Conservation (phyloP, 2,888 invertebrate genomes). For the Dicyrtomina minuta region DNA sequence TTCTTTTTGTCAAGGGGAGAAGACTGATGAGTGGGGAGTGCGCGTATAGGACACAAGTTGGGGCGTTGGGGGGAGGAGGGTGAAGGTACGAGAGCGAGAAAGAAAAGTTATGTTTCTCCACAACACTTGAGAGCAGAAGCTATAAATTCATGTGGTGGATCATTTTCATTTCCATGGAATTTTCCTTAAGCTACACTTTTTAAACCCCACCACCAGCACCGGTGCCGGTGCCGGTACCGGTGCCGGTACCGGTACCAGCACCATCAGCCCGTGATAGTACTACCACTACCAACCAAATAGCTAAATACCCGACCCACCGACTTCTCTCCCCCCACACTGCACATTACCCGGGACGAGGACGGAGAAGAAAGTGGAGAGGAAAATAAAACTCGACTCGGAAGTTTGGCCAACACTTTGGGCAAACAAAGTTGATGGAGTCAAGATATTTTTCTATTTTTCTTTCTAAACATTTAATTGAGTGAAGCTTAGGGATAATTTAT, state of each 20-base stretch:
- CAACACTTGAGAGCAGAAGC: neutral
- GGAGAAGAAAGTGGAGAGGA: neutral
- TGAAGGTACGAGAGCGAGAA: neutral
- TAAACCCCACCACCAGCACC: too few species aligned
- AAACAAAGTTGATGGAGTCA: neutral
- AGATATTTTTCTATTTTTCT: conserved; percentile 10
- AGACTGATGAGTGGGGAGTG: neutral
- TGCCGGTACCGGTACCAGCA: too few species aligned
- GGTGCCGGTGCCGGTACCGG: too few species aligned
- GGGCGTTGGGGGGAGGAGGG: neutral
- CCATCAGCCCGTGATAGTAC: too few species aligned
- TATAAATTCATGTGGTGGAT: conserved; percentile 16
- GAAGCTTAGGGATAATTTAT: conserved; percentile 2
- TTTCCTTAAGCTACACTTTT: too few species aligned
- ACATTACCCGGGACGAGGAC: too few species aligned
- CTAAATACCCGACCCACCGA: neutral
- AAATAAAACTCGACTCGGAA: neutral
- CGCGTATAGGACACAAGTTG: neutral
- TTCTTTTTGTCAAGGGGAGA: neutral
- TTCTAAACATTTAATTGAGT: conserved; percentile 18
- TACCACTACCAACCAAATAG: neutral
- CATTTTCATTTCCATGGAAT: neutral
- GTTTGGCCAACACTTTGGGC: too few species aligned
- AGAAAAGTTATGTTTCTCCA: neutral
- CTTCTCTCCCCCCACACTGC: too few species aligned